Evolutionary conservation across 2,888 invertebrate species (phyloP), one percentile per base, ranked within the genome.

Genomic region (Orthosia cruda): DNA sequence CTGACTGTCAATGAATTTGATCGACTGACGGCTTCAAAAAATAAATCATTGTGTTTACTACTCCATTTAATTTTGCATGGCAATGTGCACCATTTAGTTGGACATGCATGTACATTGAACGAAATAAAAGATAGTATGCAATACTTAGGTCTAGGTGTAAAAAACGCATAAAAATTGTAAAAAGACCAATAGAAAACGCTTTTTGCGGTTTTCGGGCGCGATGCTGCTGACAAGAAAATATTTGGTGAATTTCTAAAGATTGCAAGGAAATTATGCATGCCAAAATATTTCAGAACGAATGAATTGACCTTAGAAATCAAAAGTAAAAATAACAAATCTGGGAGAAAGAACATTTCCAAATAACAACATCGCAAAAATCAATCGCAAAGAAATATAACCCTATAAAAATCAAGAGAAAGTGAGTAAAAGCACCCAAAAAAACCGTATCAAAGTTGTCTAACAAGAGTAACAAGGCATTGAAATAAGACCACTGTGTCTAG

Each of bases 1-100:
- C 63, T 54, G 71, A 68, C 75, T 86, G 89, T 88, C 91, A 90
- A 85, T 83, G 84, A 80, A 77, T 78, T 67, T 88, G 87, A 91
- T 90, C 82, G 90, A 84, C 83, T 79, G 72, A 55, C 66, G 67
- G 77, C 58, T 65, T 64, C 50, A 63, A 69, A 50, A 65, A 72
- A 85, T 83, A 73, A 69, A 85, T 81, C 71, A 81, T 57, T 73
- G 52, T 57, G 3, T 54, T 1, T 47, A 13, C 2, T 40, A 58
- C 23, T 62, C 13, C 49, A 68, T 57, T 40, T 58, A 54, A 50
- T 20, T 40, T 62, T 61, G 45, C 20, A 68, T 68, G 81, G 61
- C 84, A 75, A 84, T 65, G 11, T 47, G 4, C 18, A 61, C 18
- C 18, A 15, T 58, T 32, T 12, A 32, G 47, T 52, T 16, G 18